Base-by-base conservation (phyloP, 2,113 vertebrate species). In the Zingel zingel region DNA sequence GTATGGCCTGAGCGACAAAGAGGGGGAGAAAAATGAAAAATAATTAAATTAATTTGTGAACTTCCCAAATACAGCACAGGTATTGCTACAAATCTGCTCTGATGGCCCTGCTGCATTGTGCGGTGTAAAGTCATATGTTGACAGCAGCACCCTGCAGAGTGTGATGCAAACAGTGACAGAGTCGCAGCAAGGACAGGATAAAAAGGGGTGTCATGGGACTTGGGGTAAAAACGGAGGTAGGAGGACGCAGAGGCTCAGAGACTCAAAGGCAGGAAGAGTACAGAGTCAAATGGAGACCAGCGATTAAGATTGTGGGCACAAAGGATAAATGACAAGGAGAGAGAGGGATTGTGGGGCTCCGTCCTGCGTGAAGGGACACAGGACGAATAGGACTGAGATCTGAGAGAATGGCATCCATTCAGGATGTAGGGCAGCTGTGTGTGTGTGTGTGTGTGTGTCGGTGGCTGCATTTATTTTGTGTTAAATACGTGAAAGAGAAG, bases 1-100 rank as follows among this genome's bases (percentile, higher is more conserved):
- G 97, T 82, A 98, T 94, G 45, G 96, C 91, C 97, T 96, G 82
- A 77, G 85, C 3, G 27, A 70, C 61, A 82, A 30, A 64, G 73
- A 82, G 14, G n/a, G 18, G 39, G 47, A 57, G 14, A 56, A 23
- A 59, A 70, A 77, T 33, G 39, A 50, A 61, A 77, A 51, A 43
- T 3, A 5, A 33, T 27, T 30, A 65, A 72, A 73, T 64, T 1
- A 79, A 59, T 65, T 71, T 70, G 27, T 51, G 30, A 30, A 45
- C 73, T 63, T 84, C 45, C 61, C 25, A 74, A 82, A 87, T 3
- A 57, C 15, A 85, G 23, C 30, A 6, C 14, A 64, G 27, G 11
- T 48, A 51, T 61, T 77, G 57, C 72, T 64, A 71, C 79, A 68
- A 62, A 69, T 85, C 53, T 6, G 4, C 56, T 33, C 69, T 56